Evolutionary conservation across 2,888 invertebrate species (phyloP).

Genomic region (Temnothorax rugatulus): DNA sequence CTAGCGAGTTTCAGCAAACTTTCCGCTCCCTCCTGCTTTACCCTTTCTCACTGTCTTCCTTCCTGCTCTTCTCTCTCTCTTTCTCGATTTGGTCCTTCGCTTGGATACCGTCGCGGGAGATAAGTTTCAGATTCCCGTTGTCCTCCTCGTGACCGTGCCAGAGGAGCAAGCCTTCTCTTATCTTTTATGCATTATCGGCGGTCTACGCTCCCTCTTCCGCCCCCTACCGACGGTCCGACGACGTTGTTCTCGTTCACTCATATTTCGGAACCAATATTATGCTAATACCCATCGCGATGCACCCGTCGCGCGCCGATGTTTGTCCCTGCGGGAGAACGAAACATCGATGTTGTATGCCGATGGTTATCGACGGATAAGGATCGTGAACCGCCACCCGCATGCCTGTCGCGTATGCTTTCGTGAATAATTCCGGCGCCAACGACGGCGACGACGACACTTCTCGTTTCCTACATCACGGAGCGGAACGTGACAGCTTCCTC

Average conservation of each 20-base stretch:
- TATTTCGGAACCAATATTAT: constrained; percentile 83
- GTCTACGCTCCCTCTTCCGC: constrained; percentile 38
- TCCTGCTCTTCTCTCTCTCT: constrained; percentile 27
- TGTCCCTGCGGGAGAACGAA: constrained; percentile 51
- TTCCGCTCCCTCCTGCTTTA: constrained; percentile 56
- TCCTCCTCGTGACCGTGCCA: constrained; percentile 60
- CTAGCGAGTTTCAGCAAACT: constrained; percentile 70
- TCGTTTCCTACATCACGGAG: constrained; percentile 54
- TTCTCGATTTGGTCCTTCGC: constrained; percentile 32
- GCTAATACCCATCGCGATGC: constrained; percentile 75
- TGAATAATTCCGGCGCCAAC: constrained; percentile 69
- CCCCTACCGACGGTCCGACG: constrained; percentile 7
- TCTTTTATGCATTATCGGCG: constrained; percentile 83
- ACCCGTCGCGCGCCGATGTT: constrained; percentile 61
- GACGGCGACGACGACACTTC: constrained; percentile 48
- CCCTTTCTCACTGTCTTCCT: constrained; percentile 33
- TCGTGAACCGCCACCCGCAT: constrained; percentile 35
- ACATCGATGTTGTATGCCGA: constrained; percentile 58
- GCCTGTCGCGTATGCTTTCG: constrained; percentile 54
- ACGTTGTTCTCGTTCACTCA: constrained; percentile 74
- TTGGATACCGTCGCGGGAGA: constrained; percentile 58
- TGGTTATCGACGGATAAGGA: constrained; percentile 60
- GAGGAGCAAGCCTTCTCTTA: constrained; percentile 74
- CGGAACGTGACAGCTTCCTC: constrained; percentile 63
- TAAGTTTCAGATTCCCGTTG: constrained; percentile 71